Base-by-base conservation (phyloP, 2,888 invertebrate genomes). In the Autographa gamma region DNA sequence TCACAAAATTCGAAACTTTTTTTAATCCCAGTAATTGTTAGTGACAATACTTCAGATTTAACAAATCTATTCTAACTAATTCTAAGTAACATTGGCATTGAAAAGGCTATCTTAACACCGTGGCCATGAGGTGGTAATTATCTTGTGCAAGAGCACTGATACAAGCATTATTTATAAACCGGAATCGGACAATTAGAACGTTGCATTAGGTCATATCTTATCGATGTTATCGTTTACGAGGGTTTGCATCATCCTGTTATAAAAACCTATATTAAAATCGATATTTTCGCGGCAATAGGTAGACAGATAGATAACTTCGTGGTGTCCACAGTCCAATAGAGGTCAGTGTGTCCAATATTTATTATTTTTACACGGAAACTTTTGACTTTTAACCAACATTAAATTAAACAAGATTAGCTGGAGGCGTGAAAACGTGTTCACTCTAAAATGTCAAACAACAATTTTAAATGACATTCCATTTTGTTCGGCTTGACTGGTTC, bases 41-140 rank as follows among this genome's bases (percentile, higher is more conserved):
- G 52, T 31, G 41, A 16, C 63, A 63, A 75, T 67, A 38, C 38
- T 75, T 52, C 48, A 66, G 25, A 65, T 38, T 19, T 31, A 74
- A 58, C 66, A 41, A 18, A 60, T 18, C 16, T 60, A 3, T 19
- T 60, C 48, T n/a, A n/a, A n/a, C 6, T n/a, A n/a, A 3, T 19
- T 60, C 48, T n/a, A n/a, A n/a, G n/a, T n/a, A n/a, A 48, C n/a
- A 48, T 48, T 48, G 48, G 25, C 54, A 56, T 25, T 56, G 54
- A 56, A 19, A n/a, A 25, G 14, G 25, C 13, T 25, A 56, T 56
- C 54, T 56, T 56, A 19, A 13, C 25, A 19, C 54, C 54, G 25
- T 56, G 54, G 25, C 54, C 54, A 13, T 56, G 54, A 19, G 11
- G 25, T 56, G 8, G 19, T 25, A 11, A 56, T 56, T 56, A 56